phyloP scores from a whole-genome alignment of 2,113 vertebrate species.

The Phalacrocorax aristotelis region DNA sequence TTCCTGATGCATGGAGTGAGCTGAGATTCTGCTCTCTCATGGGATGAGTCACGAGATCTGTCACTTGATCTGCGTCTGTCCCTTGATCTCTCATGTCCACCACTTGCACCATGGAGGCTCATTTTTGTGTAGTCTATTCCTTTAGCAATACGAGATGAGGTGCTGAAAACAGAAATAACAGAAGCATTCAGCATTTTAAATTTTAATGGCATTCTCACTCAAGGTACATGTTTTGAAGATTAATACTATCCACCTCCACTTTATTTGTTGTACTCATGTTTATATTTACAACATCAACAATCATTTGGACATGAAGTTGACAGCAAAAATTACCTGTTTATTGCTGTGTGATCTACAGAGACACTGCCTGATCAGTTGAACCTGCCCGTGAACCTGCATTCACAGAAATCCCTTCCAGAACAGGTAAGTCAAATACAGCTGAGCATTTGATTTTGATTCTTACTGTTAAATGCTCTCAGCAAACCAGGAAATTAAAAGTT shows the following conservation, averaged over 20 bases:
- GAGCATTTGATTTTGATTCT: not conserved
- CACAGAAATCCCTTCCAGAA: not conserved
- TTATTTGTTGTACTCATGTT: not conserved
- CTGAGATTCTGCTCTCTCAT: constrained; percentile 92
- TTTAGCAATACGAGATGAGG: constrained; percentile 81
- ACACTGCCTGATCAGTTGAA: not conserved
- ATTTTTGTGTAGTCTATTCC: constrained; percentile 85
- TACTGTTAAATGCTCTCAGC: not conserved
- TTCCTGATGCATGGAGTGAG: constrained; percentile 98
- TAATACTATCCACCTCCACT: not conserved
- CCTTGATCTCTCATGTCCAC: constrained; percentile 90
- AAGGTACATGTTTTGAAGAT: not conserved
- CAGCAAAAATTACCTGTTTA: not conserved
- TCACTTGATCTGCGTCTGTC: constrained; percentile 95
- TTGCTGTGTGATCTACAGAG: not conserved
- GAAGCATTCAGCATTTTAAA: not conserved
- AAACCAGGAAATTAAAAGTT: not conserved
- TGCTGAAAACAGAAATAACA: constrained; percentile 68
- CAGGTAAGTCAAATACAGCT: not conserved
- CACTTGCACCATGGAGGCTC: constrained; percentile 92
- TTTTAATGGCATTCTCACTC: not conserved
- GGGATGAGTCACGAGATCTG: constrained; percentile 95
- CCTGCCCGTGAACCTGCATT: not conserved
- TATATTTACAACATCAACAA: not conserved
- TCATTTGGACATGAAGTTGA: not conserved